Conservation (phyloP, 2,113 vertebrate species). For the Fulica atra region DNA sequence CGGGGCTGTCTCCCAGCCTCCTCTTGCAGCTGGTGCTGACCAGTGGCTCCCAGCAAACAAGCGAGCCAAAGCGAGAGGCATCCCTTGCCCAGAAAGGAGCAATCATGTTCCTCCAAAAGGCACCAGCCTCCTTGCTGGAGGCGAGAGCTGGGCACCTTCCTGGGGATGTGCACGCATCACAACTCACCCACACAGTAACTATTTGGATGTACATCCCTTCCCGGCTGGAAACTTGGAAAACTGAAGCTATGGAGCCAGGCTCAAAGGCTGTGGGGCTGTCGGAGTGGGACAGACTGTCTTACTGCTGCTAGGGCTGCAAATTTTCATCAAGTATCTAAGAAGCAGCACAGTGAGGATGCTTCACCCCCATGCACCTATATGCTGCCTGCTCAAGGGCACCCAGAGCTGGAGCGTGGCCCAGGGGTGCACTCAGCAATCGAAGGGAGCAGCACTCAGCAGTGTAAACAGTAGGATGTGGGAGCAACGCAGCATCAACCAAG, state of each 20-base stretch:
- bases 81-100: background rate
- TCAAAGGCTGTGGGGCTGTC: background rate
- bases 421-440: background rate
- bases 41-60: background rate
- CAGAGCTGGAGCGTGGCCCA: background rate
- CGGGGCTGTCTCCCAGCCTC: background rate
- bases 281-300: background rate
- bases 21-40: background rate
- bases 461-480: slow-evolving; percentile 30
- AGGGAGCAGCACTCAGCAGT: slow-evolving; percentile 53
- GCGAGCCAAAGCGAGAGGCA: accelerated
- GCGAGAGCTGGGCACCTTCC: background rate
- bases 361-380: accelerated
- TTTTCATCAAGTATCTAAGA: accelerated
- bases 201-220: background rate
- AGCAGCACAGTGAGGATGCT: background rate
- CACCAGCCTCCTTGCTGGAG: background rate
- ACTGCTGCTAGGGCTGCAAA: background rate
- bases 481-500: slow-evolving; percentile 40
- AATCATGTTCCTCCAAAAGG: background rate
- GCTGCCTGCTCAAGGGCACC: background rate
- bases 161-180: background rate
- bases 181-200: background rate
- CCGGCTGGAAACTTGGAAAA: background rate
- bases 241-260: background rate